phyloP scores from a whole-genome alignment of 2,888 invertebrate genomes.

The Drosophila seclusa region DNA sequence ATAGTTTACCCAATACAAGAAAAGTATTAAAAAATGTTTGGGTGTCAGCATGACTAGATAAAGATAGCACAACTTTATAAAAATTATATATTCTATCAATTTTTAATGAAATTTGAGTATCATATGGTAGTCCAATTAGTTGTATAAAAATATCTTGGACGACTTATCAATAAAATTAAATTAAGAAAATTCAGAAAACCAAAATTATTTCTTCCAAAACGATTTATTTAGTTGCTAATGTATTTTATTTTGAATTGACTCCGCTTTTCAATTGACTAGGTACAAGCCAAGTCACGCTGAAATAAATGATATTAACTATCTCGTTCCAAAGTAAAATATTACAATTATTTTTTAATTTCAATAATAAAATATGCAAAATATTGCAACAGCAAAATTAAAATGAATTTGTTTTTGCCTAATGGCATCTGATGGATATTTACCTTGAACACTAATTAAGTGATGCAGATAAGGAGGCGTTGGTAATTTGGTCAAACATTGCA shows the following conservation, averaged over 20 bases:
- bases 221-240: no score
- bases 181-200: no score
- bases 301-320: not conserved
- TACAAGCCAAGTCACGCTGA: not conserved
- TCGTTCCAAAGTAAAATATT: not conserved
- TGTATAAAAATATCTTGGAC: not conserved
- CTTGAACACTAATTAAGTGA: constrained; percentile 87
- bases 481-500: constrained; percentile 79
- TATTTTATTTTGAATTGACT: no score
- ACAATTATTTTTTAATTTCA: not conserved
- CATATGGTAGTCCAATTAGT: not conserved
- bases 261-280: no score
- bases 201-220: no score
- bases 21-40: not conserved
- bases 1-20: not conserved
- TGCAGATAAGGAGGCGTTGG: constrained; percentile 83
- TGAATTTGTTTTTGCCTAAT: not conserved
- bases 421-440: constrained; percentile 79
- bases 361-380: not conserved
- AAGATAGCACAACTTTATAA: not conserved
- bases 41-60: not conserved
- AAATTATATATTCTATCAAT: not conserved
- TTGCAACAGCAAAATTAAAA: not conserved
- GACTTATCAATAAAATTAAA: no score
- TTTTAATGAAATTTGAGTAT: not conserved